Evolutionary conservation across 2,113 vertebrate species (phyloP), one percentile per base, ranked within the genome.

Genomic region (Pitta sordida): DNA sequence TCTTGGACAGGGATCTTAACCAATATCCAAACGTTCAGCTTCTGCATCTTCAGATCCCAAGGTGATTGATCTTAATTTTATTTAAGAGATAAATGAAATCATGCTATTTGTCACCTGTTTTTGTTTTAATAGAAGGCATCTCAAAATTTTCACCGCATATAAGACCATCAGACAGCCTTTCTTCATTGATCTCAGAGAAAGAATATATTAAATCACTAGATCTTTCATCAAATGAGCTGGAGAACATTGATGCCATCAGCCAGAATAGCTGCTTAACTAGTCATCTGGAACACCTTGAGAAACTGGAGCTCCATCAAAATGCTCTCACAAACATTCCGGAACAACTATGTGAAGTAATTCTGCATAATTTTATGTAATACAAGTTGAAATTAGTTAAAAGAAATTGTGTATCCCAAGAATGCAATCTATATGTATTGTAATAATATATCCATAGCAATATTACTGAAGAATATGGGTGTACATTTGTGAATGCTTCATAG

Each of bases 211-310:
- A 97, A 43, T 98, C 99, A 65, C 93, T 99, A 74, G 99, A 99
- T 95, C 98, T 99, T 68, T 99, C 99, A 8, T 98, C 98, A 43
- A 99, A 99, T 86, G 99, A 99, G 83, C 91, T 99, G 96, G 98
- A 98, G 95, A 98, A 97, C 55, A 97, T 99, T 64, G 98, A 98
- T 86, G 98, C 98, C 85, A 95, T 99, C 78, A 97, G 97, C 96
- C 98, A 98, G 67, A 97, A 96, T 26, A 95, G 92, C 41, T 88
- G 88, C 16, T 94, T 99, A 81, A 98, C 83, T 69, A 97, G 97
- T 86, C 98, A 99, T 46, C 94, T 99, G 86, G 97, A 98, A 83
- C 98, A 98, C 58, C 97, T 99, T 27, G 95, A 98, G 64, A 98
- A 98, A 46, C 96, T 99, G 78, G 99, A 99, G 92, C 98, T 99